Evolutionary conservation across 2,797 vertebrate species (phyloP).

Genomic region (Rhinatrema bivittatum): DNA sequence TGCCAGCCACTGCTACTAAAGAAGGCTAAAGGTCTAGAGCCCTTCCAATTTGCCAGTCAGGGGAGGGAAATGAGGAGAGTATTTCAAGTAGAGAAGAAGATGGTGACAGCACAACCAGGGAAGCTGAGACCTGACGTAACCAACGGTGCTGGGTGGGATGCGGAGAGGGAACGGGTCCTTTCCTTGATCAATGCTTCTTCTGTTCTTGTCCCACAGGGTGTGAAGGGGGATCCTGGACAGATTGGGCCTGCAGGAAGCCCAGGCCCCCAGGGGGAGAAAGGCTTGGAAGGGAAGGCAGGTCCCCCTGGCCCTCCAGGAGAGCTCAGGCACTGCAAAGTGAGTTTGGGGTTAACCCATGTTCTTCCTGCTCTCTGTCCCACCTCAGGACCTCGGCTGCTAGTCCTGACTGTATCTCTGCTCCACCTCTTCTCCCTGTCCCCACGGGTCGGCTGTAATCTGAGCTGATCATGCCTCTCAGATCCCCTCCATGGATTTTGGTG

Average conservation of each 20-base stretch:
- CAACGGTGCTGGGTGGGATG: too few species aligned
- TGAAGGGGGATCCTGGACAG: conserved; percentile 32
- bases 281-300: conserved; percentile 16
- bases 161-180: too few species aligned
- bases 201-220: conserved; percentile 23
- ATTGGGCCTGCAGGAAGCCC: conserved; percentile 29
- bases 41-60: background rate
- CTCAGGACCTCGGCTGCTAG: too few species aligned
- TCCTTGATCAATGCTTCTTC: background rate
- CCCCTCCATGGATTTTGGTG: too few species aligned
- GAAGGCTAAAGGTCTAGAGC: conserved; percentile 30
- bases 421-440: too few species aligned
- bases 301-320: conserved; percentile 26
- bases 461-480: too few species aligned
- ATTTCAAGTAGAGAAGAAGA: too few species aligned
- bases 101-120: too few species aligned
- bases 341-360: conserved; percentile 1
- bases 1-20: too few species aligned
- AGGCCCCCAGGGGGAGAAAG: conserved; percentile 24
- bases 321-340: conserved; percentile 33
- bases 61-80: too few species aligned
- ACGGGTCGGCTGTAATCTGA: background rate
- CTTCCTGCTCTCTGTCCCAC: too few species aligned
- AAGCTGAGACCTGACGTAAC: too few species aligned
- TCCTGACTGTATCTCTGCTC: background rate